Evolutionary conservation across 1,140 invertebrate genomes (phyloP).

Genomic region (Aradophagus sp.): DNA sequence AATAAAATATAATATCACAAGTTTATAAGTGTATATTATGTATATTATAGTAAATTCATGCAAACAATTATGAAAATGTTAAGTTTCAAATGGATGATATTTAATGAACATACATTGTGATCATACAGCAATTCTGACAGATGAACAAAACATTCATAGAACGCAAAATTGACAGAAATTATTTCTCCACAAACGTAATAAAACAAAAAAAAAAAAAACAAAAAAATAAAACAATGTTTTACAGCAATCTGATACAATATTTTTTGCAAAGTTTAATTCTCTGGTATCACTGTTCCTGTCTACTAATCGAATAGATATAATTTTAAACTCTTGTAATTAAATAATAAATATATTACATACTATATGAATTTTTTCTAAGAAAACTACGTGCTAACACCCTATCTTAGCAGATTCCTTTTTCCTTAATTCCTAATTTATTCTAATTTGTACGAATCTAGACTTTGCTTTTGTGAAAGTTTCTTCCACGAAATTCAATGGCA

Average conservation of each 20-base stretch:
- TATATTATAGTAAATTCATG: no score
- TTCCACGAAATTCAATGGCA: neutral
- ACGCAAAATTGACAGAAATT: no score
- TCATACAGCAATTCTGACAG: no score
- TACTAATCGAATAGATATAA: slow-evolving; percentile 59
- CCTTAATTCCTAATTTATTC: slow-evolving; percentile 32
- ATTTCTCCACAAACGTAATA: no score
- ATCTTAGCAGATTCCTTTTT: slow-evolving; percentile 43
- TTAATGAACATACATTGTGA: no score
- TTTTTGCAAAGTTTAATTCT: slow-evolving; percentile 28
- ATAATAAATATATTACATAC: slow-evolving; percentile 56
- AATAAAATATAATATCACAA: no score
- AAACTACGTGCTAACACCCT: slow-evolving; percentile 51
- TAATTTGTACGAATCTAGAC: slow-evolving; percentile 37
- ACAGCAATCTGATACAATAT: slow-evolving; percentile 22
- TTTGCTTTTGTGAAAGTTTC: slow-evolving; percentile 13
- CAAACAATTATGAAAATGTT: no score
- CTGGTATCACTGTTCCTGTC: slow-evolving; percentile 32
- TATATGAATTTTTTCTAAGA: slow-evolving; percentile 9
- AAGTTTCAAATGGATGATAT: no score
- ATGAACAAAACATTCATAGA: no score
- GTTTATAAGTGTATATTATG: no score
- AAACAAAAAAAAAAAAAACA: no score
- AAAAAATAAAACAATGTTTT: slow-evolving; percentile 6
- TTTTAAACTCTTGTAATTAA: slow-evolving; percentile 60